Evolutionary conservation across 2,797 vertebrate species (phyloP).

Genomic region (Acropternis orthonyx): DNA sequence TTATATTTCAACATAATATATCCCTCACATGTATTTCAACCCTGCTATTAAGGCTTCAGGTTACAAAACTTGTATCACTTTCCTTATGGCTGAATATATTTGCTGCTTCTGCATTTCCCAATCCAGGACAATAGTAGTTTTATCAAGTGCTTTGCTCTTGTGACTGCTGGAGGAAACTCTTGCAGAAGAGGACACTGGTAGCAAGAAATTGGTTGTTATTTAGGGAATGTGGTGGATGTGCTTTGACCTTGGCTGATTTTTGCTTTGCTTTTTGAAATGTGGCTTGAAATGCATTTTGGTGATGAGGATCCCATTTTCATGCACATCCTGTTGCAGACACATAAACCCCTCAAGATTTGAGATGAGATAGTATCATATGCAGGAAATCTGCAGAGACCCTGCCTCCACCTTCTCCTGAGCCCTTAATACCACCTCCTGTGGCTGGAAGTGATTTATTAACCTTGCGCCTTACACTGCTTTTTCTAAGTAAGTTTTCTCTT

Average conservation of each 20-base stretch:
- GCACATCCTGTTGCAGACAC: not conserved
- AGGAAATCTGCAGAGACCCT: not conserved
- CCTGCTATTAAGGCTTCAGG: not conserved
- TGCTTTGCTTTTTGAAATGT: not conserved
- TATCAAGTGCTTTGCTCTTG: not conserved
- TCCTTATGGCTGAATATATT: not conserved
- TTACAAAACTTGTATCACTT: not conserved
- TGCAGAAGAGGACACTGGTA: not conserved
- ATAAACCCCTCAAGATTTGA: not conserved
- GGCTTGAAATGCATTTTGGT: not conserved
- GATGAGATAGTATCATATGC: not conserved
- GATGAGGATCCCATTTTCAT: not conserved
- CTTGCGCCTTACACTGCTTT: not conserved
- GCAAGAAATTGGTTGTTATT: not conserved
- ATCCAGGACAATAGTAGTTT: not conserved
- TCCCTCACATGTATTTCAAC: not conserved
- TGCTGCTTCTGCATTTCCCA: not conserved
- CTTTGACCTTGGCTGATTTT: not conserved
- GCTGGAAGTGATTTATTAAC: not conserved
- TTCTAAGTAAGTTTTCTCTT: not conserved
- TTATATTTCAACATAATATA: not conserved
- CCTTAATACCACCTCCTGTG: not conserved
- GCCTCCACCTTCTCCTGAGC: not conserved
- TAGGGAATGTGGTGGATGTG: not conserved
- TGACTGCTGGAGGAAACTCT: not conserved